These are phyloP conservation scores for Slavum lentiscoides DNA, from an alignment of 2,888 invertebrate genomes.

Conservation along the genomic window DNA sequence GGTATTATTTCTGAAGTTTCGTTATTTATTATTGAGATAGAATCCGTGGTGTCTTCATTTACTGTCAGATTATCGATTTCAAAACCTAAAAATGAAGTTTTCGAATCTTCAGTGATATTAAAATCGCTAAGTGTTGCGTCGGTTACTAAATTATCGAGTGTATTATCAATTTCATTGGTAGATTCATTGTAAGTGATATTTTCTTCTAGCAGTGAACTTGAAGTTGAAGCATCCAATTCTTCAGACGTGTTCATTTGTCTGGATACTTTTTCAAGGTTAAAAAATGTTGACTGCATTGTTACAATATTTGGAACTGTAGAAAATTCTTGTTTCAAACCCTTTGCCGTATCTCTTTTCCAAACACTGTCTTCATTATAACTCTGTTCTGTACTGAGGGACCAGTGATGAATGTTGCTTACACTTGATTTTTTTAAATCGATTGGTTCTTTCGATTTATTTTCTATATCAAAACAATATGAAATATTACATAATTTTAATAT, in stretches of 20 bases:
- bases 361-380: constrained; percentile 23
- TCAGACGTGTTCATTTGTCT: constrained; percentile 2
- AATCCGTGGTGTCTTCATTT: constrained; percentile 5
- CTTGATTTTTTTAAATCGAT: background rate
- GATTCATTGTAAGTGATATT: background rate
- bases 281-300: constrained; percentile 4
- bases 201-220: background rate
- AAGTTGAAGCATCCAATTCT: constrained; percentile 6
- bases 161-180: background rate
- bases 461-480: constrained; percentile 22
- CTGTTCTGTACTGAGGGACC: constrained; percentile 17
- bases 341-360: constrained; percentile 46
- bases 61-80: constrained; percentile 31
- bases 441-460: constrained; percentile 10
- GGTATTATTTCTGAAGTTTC: background rate
- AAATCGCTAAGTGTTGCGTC: background rate
- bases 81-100: constrained; percentile 39
- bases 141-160: constrained; percentile 1
- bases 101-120: background rate
- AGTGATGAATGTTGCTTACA: background rate
- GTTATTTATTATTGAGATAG: background rate
- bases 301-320: constrained; percentile 23
- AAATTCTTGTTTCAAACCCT: constrained; percentile 4
- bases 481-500: too few relatives aligned
- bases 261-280: background rate